Evolutionary conservation across 2,113 vertebrate species (phyloP).

Genomic region (Paradoxurus hermaphroditus): DNA sequence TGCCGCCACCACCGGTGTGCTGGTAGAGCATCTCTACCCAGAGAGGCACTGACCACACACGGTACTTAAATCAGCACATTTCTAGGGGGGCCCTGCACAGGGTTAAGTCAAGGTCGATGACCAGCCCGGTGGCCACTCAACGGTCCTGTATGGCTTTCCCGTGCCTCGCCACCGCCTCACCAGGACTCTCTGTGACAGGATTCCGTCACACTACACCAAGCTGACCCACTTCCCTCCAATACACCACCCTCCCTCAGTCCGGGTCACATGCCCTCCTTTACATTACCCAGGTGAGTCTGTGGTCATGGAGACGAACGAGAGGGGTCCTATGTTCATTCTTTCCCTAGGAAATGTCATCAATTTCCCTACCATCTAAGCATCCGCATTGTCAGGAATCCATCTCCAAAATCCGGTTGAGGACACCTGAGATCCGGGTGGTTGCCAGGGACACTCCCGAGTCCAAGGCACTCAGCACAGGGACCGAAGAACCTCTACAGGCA

Average conservation of each 20-base stretch:
- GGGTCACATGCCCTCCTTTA: no score
- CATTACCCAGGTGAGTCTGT: rapidly evolving
- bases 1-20: no score
- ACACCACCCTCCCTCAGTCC: rapidly evolving
- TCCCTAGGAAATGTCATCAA: background rate
- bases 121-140: background rate
- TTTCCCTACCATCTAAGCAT: background rate
- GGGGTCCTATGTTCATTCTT: background rate
- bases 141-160: background rate
- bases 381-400: background rate
- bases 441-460: background rate
- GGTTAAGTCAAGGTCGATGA: background rate
- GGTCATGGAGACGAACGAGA: rapidly evolving
- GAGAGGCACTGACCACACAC: background rate
- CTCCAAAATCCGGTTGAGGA: background rate
- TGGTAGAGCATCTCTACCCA: no score
- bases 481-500: rapidly evolving
- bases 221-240: background rate
- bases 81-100: background rate
- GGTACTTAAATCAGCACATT: background rate
- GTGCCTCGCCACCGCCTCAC: background rate
- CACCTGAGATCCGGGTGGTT: background rate
- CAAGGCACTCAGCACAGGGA: background rate
- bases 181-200: background rate
- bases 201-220: background rate